A percentile compares a stretch with the other conserved stretches of the same genome.
Evolutionary conservation across 2,888 invertebrate species (phyloP).

Genomic region (Cataglyphis altisquamis): DNA sequence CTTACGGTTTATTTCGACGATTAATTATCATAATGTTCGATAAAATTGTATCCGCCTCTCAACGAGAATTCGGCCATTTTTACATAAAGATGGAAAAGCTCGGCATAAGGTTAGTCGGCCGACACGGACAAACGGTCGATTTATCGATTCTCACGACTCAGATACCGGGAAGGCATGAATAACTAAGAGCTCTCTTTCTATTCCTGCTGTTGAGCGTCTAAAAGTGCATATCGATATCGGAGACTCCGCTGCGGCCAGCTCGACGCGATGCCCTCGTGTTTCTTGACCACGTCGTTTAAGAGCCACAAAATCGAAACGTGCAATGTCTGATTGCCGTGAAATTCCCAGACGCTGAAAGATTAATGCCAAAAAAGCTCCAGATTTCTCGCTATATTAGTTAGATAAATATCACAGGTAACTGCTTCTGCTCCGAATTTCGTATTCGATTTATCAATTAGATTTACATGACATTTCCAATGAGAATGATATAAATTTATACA

Average conservation of each 20-base stretch:
- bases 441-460: neutral
- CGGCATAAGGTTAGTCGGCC: constrained; percentile 76
- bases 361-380: neutral
- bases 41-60: neutral
- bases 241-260: constrained; percentile 17
- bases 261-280: neutral
- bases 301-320: neutral
- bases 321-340: neutral
- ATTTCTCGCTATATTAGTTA: neutral
- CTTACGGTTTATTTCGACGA: neutral
- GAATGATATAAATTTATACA: neutral
- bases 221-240: constrained; percentile 65
- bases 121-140: constrained; percentile 77
- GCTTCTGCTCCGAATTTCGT: neutral
- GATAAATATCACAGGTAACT: neutral
- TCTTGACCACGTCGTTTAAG: neutral
- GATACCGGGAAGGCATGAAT: constrained; percentile 83
- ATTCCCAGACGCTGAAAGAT: neutral
- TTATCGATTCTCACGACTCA: constrained; percentile 82
- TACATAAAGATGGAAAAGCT: constrained; percentile 24
- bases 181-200: constrained; percentile 81
- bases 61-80: neutral
- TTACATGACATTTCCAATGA: neutral
- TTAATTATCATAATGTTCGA: neutral
- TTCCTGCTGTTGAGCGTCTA: constrained; percentile 75